A percentile compares a stretch with the other conserved stretches of the same genome.
phyloP scores from a whole-genome alignment of 2,888 invertebrate species.

The Coremacera marginata region DNA sequence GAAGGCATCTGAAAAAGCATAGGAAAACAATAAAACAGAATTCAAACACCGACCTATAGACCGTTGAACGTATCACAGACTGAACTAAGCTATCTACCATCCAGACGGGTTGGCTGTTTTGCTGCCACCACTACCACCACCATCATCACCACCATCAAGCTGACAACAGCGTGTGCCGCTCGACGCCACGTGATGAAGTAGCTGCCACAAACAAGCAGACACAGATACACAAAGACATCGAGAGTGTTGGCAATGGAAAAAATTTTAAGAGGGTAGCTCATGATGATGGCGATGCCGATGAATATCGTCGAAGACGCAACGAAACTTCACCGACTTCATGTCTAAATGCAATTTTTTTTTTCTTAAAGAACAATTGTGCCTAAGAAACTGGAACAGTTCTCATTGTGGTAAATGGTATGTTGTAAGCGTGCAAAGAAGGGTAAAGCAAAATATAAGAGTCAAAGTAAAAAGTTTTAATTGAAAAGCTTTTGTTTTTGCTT shows the following conservation, averaged over 20 bases:
- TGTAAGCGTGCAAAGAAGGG: too few species aligned
- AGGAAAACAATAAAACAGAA: neutral
- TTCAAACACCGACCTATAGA: neutral
- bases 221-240: neutral
- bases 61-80: neutral
- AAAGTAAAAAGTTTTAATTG: too few species aligned
- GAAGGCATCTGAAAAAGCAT: neutral
- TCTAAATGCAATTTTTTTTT: neutral
- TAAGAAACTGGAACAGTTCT: slow-evolving; percentile 6
- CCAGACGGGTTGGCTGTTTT: neutral
- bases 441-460: too few species aligned
- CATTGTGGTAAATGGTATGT: too few species aligned
- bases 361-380: neutral
- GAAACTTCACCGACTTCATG: neutral
- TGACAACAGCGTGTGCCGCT: neutral
- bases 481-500: too few species aligned
- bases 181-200: slow-evolving; percentile 29
- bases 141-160: slow-evolving; percentile 4
- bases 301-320: neutral
- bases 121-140: neutral
- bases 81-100: neutral
- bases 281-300: neutral
- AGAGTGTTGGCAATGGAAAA: neutral
- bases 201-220: neutral
- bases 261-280: neutral